Base-by-base conservation (phyloP, 2,888 invertebrate species). In the Phalera bucephala region DNA sequence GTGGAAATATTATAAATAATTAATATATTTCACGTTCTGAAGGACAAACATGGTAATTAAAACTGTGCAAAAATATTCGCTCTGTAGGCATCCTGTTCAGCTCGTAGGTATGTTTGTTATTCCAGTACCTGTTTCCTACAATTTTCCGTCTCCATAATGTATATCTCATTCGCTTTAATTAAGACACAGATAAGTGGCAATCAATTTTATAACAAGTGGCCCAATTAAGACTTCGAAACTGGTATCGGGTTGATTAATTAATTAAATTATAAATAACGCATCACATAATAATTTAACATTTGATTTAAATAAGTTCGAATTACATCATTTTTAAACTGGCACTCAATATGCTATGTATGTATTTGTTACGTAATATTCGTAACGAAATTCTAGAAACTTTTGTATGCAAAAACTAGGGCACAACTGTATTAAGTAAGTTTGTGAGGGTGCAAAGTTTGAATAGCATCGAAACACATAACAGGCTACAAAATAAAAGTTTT, bases 221-320 rank as follows among this genome's bases (percentile, higher is more conserved):
- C 59, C 64, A 61, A 68, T 67, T 63, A 68, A 58, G 60, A 61
- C 36, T 42, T 44, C 59, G 49, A 51, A 44, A 51, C 46, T 49
- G 41, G 40, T 45, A 53, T 37, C 36, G 33, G 52, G 39, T 54
- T 58, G 46, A 47, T 52, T 52, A 61, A 58, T 61, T 59, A 59
- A 72, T 70, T 63, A 56, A 63, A 52, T 56, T 56, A 50, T 64
- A 56, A 65, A 60, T 63, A 63, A 62, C 44, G 58, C 52, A 50
- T 52, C 39, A 48, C 22, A 44, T 44, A 39, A 50, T n/a, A 28
- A 14, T 40, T 44, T 51, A 56, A 35, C 40, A 40, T 52, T 46
- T 40, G 34, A 39, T 22, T 7, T 22, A 9, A 5, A 22, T 8
- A n/a, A 22, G 8, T n/a, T 22, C 2, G 7, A 22, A 9, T 15